phyloP scores from a whole-genome alignment of 2,888 invertebrate genomes.

The Tenthredo amoena region DNA sequence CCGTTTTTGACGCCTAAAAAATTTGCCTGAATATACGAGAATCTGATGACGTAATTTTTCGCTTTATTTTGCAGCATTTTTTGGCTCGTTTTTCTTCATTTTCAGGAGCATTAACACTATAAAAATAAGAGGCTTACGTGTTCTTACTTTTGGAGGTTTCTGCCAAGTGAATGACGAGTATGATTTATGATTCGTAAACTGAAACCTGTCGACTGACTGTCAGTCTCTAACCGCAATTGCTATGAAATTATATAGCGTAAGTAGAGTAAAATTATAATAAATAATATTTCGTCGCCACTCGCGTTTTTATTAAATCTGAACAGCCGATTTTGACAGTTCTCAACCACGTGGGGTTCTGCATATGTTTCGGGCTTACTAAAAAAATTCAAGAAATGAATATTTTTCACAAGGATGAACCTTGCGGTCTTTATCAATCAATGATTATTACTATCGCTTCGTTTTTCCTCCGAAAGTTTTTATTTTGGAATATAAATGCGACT shows the following conservation, averaged over 20 bases:
- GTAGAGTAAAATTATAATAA: not conserved
- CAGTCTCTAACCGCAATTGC: constrained; percentile 9
- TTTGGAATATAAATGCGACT: not conserved
- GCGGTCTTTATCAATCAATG: not conserved
- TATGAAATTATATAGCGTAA: constrained; percentile 13
- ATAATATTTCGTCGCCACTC: not conserved
- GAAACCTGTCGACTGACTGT: not conserved
- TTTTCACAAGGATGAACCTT: not conserved
- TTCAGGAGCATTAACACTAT: not conserved
- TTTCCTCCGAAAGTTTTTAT: not conserved
- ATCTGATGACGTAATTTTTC: constrained; percentile 3
- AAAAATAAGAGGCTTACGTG: not conserved
- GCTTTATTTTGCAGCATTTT: not conserved
- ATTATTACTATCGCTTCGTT: too few species aligned
- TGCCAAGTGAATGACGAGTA: constrained; percentile 10
- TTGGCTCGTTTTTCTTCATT: not conserved
- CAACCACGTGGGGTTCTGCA: not conserved
- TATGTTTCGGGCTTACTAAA: not conserved
- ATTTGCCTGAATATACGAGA: not conserved
- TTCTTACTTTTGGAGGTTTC: not conserved
- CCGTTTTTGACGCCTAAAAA: not conserved
- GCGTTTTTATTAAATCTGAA: not conserved
- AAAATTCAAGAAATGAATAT: not conserved
- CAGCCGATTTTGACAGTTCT: constrained; percentile 18
- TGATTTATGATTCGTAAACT: constrained; percentile 20